These are phyloP conservation scores for Teleogryllus occipitalis DNA, from an alignment of 1,140 invertebrate genomes.

Conservation along the genomic window DNA sequence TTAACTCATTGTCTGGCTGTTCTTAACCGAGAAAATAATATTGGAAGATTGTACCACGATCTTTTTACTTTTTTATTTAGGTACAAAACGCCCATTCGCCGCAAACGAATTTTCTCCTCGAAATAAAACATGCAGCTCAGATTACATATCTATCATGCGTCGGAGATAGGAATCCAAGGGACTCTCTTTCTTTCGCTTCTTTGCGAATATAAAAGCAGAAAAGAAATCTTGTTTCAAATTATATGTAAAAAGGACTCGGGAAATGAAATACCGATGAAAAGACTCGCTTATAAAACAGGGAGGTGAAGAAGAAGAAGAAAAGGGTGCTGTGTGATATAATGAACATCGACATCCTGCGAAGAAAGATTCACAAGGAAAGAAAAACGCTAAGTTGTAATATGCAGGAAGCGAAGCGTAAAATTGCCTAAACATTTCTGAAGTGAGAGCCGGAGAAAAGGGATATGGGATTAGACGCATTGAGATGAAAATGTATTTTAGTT, in stretches of 20 bases:
- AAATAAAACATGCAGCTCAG: too few relatives aligned
- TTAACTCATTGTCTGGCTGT: too few relatives aligned
- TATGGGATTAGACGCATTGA: constrained; percentile 14
- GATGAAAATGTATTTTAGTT: constrained; percentile 17
- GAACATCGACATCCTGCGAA: neutral
- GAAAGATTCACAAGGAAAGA: constrained; percentile 8
- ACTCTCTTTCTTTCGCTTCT: neutral
- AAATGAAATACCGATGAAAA: neutral
- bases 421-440: constrained; percentile 26
- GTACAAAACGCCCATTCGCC: too few relatives aligned
- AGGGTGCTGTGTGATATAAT: neutral
- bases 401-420: constrained; percentile 27
- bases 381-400: constrained; percentile 27
- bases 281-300: neutral
- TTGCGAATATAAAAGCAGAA: neutral
- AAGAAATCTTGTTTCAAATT: neutral
- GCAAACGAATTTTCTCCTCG: too few relatives aligned
- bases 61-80: too few relatives aligned
- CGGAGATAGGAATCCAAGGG: neutral
- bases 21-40: too few relatives aligned
- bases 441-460: constrained; percentile 6
- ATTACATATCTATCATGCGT: neutral
- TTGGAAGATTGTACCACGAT: too few relatives aligned
- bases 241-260: neutral
- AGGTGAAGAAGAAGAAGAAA: neutral